Conservation (phyloP, 2,888 invertebrate genomes). For the Spisula solida region DNA sequence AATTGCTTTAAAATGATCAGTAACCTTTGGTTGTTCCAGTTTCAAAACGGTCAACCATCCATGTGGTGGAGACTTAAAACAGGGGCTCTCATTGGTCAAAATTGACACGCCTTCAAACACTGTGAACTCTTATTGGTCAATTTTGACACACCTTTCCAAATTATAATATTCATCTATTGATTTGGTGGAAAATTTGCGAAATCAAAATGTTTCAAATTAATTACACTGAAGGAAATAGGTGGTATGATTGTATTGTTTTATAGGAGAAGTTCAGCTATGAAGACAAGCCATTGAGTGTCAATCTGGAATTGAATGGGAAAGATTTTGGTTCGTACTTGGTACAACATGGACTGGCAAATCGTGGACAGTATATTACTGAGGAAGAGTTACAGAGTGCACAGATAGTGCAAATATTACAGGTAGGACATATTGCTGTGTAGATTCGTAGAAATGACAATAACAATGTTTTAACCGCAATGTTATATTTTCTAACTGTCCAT, state of each 20-base stretch:
- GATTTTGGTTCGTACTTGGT: constrained; percentile 64
- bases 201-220: too few species aligned
- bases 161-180: neutral
- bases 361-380: constrained; percentile 70
- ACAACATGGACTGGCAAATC: constrained; percentile 65
- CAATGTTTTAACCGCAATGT: too few species aligned
- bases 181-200: neutral
- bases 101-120: too few species aligned
- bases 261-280: constrained; percentile 63
- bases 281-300: constrained; percentile 64
- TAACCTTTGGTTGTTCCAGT: too few species aligned
- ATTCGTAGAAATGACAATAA: too few species aligned
- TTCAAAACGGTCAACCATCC: too few species aligned
- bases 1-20: too few species aligned
- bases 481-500: too few species aligned
- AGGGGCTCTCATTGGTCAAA: too few species aligned
- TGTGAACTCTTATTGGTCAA: neutral
- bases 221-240: too few species aligned
- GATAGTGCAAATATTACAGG: constrained; percentile 57
- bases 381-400: constrained; percentile 60
- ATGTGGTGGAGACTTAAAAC: too few species aligned
- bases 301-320: constrained; percentile 60
- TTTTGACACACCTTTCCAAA: neutral
- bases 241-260: neutral
- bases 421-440: neutral